Evolutionary conservation across 2,797 vertebrate species (phyloP).

Genomic region (Bradypodion pumilum): DNA sequence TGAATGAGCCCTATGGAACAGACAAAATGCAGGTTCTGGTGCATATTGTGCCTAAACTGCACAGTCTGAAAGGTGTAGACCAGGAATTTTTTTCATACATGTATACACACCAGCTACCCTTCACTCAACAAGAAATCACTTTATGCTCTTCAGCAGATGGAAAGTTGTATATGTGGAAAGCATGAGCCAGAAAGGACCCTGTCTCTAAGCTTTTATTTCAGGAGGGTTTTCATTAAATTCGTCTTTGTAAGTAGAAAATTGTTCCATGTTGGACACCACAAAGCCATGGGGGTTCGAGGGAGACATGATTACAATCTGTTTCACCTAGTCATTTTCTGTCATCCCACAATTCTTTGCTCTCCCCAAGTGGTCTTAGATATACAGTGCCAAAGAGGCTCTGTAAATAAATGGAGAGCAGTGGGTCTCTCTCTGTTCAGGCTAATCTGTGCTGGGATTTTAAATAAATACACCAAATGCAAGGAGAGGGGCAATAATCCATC

Average conservation of each 20-base stretch:
- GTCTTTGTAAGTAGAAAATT: not conserved
- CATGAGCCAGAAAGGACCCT: not conserved
- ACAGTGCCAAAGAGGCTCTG: constrained; percentile 33
- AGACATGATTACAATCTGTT: constrained; percentile 8
- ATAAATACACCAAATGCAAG: constrained; percentile 29
- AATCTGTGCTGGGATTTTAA: constrained; percentile 22
- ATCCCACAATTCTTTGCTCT: constrained; percentile 57
- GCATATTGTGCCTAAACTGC: not conserved
- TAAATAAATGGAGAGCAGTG: constrained; percentile 1
- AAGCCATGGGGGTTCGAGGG: constrained; percentile 29
- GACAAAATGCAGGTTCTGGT: not conserved
- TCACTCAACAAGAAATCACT: not conserved
- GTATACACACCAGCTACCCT: not conserved
- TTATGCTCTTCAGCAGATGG: not conserved
- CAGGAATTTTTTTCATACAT: not conserved
- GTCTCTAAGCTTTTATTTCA: not conserved
- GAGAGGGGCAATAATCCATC: constrained; percentile 20
- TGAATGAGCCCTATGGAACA: too few relatives aligned
- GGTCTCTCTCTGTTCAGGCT: constrained; percentile 46
- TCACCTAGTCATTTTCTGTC: constrained; percentile 25
- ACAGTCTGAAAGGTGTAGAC: not conserved
- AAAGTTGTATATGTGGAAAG: not conserved
- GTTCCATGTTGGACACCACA: not conserved
- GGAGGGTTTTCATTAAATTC: constrained; percentile 11
- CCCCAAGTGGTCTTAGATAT: constrained; percentile 61